Base-by-base conservation (phyloP, 2,888 invertebrate species). In the Drosophila helvetica region DNA sequence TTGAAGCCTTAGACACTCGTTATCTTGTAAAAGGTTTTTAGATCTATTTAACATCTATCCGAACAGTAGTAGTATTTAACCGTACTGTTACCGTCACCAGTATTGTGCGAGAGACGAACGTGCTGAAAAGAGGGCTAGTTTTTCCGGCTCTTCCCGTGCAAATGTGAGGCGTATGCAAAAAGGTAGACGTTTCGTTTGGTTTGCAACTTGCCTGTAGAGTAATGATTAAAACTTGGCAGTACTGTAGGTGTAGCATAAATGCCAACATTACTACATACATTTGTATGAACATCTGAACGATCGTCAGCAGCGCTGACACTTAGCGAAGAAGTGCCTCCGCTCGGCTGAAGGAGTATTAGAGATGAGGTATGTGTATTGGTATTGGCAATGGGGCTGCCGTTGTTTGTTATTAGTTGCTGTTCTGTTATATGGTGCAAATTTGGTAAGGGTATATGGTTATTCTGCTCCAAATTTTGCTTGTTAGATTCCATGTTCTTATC, bases 181-280 rank as follows among this genome's bases (percentile, higher is more conserved):
- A n/a, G n/a, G 15, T 38, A 15, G 38, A 38, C 38, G 2, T 38
- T 38, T 38, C 15, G 15, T n/a, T 38, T 38, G 15, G 27, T 57
- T 61, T 54, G 47, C 27, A 58, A 93, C 93, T 93, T 92, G 93
- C 95, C 95, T 94, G 95, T 93, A 70, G 95, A 93, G 90, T 95
- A 95, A 83, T 93, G 93, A 92, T 94, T 94, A 91, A 95, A 95
- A 93, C 94, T 94, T 74, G 95, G 95, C 83, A 95, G 93, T 93
- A 94, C 94, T 82, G 94, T 93, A 76, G 94, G 93, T 70, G 94
- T 93, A 87, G 94, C 94, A 80, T 86, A 92, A 89, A 72, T 91
- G 48, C 63, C 59, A 45, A 67, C 33, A 46, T 66, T 66, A 56
- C 33, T 66, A 22, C 46, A 42, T 17, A 51, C 62, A 55, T 56